Base-by-base conservation (phyloP, 2,113 vertebrate genomes). In the Marmota flaviventris region DNA sequence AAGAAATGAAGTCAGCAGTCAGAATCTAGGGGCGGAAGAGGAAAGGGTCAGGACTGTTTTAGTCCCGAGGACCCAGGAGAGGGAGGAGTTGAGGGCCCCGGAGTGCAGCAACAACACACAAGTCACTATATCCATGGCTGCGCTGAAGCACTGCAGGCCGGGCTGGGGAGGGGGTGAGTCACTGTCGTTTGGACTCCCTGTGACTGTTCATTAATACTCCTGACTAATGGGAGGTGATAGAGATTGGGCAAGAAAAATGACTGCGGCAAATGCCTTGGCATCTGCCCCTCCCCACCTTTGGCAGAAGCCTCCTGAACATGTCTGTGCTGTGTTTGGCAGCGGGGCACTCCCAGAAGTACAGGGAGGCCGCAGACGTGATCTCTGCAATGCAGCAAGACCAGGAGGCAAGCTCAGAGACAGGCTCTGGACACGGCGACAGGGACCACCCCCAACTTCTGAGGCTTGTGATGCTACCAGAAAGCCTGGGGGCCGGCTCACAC, bases 211-310 rank as follows among this genome's bases (percentile, higher is more conserved):
- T 84, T 76, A 93, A 76, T 25, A 27, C 56, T 83, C 53, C 67
- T 85, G 37, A 96, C 22, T 91, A 75, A 27, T 70, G 82, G 85
- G 72, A 94, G 75, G 86, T 63, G 83, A 85, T 24, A 45, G 85
- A 76, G 42, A 78, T 1, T 51, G 77, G 39, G 45, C 86, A 86
- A 76, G 94, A 95, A 94, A 93, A 95, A 79, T 72, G 56, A 79
- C 83, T 85, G 63, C 91, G 75, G 83, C 12, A 63, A 95, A 65
- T 42, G 29, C 56, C 67, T 75, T 79, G 73, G 82, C 85, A 27
- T 82, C 85, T 77, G 76, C 73, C 56, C 24, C 51, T 37, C 51
- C 32, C 72, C 39, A 5, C 67, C 82, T 86, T 86, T 91, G 93
- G 82, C 95, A 86, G 82, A 3, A n/a, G 85, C 82, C 85, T 91